These are phyloP conservation scores for Phenacoccus solenopsis DNA, from an alignment of 1,140 invertebrate species.

Conservation along the genomic window DNA sequence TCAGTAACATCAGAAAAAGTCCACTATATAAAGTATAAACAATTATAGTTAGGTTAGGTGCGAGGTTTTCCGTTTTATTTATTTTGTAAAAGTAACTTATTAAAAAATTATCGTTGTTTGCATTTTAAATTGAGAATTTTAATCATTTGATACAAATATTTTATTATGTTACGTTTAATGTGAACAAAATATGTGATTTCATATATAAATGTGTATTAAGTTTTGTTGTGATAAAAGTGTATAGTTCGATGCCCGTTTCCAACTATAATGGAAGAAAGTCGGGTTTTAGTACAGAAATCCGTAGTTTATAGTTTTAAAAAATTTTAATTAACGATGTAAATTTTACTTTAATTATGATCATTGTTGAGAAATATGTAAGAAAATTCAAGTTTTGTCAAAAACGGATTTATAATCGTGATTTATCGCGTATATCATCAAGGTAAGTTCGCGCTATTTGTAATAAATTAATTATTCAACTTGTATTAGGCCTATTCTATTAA, in stretches of 20 bases:
- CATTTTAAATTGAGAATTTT: slow-evolving; percentile 17
- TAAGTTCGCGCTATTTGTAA: slow-evolving; percentile 13
- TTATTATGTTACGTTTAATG: slow-evolving; percentile 16
- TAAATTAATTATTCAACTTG: slow-evolving; percentile 7
- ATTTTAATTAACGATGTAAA: slow-evolving; percentile 8
- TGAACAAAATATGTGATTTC: slow-evolving; percentile 15
- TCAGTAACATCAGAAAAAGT: slow-evolving; percentile 18
- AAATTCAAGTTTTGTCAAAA: neutral
- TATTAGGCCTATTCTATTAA: neutral
- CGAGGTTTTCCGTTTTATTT: slow-evolving; percentile 15
- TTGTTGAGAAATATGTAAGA: slow-evolving; percentile 4
- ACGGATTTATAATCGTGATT: neutral
- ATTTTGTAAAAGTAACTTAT: slow-evolving; percentile 14
- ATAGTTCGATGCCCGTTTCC: slow-evolving; percentile 15
- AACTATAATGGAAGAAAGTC: slow-evolving; percentile 15
- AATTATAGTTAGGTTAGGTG: slow-evolving; percentile 18
- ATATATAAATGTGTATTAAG: slow-evolving; percentile 11
- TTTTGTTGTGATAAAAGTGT: slow-evolving; percentile 18
- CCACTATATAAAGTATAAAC: slow-evolving; percentile 8
- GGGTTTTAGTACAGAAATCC: slow-evolving; percentile 15
- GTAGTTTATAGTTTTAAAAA: slow-evolving; percentile 16
- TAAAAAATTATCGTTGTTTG: slow-evolving; percentile 15
- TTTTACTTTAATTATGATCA: neutral
- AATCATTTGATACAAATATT: slow-evolving; percentile 14
- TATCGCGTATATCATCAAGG: slow-evolving; percentile 8